Evolutionary conservation across 1,140 invertebrate genomes (phyloP), one percentile per base, ranked within the genome.

Genomic region (Rhagoletis zephyria): DNA sequence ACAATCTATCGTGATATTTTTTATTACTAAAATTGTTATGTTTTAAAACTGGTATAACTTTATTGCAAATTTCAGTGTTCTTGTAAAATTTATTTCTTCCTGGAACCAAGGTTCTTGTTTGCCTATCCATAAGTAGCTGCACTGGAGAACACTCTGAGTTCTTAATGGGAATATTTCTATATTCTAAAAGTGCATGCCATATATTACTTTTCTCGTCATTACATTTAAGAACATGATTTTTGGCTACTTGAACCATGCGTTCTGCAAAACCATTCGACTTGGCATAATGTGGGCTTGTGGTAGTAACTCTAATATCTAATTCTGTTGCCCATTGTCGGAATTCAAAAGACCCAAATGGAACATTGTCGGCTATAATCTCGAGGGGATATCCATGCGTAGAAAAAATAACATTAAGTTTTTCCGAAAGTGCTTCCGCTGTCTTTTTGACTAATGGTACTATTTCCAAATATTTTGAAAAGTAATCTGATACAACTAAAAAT

Each of bases 391-490:
- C 91, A 89, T 87, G 89, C 19, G 85, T 88, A n/a, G 89, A 88
- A 89, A 93, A 93, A 48, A 88, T 19, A 2, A 81, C 42, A 88
- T 90, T 89, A 14, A 90, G 87, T 14, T 7, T 59, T 87, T 89
- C 87, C 6, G 90, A 91, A 19, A 90, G 88, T 9, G 42, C 42
- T 9, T 67, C 45, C 45, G 89, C 87, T 48, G 85, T 88, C 88
- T 90, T 92, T 59, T 87, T 88, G 45, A 19, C 9, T 85, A 91
- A 45, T 88, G 63, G 60, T n/a, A 89, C 67, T 30, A 92, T 48
- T 87, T 92, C 92, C 40, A 90, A 61, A 90, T 89, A 91, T 87
- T 92, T 92, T 42, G 89, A 90, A 86, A 87, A 91, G 85, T 92
- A 92, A 86, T 92, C 92, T 59, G 89, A 88, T 3, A 90, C 86